phyloP scores from a whole-genome alignment of 2,797 vertebrate species.

The Epinephelus malabaricus region DNA sequence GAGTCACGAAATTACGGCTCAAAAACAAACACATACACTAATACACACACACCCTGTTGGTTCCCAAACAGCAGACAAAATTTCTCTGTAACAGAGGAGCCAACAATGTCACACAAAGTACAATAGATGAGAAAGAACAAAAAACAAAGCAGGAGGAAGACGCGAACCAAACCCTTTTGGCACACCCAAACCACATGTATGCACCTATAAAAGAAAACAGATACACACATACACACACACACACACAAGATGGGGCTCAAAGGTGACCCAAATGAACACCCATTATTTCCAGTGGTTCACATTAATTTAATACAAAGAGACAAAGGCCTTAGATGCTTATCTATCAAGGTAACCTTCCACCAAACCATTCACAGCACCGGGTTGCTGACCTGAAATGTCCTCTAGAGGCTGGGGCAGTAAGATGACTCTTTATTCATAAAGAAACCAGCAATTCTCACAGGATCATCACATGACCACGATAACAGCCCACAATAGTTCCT shows the following conservation, averaged over 20 bases:
- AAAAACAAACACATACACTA: constrained; percentile 10
- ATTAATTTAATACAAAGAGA: constrained; percentile 43
- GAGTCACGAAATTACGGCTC: neutral
- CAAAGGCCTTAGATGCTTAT: constrained; percentile 60
- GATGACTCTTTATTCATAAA: constrained; percentile 28
- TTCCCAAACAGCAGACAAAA: constrained; percentile 15
- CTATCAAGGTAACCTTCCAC: constrained; percentile 36
- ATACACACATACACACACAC: constrained; percentile 6
- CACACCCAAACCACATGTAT: constrained; percentile 61
- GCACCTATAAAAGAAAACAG: neutral
- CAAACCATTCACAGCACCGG: constrained; percentile 28
- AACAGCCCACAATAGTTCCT: constrained; percentile 24
- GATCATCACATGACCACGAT: constrained; percentile 37
- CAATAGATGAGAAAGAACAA: constrained; percentile 45
- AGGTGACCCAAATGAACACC: constrained; percentile 43
- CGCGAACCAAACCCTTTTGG: constrained; percentile 51
- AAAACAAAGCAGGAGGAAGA: constrained; percentile 55
- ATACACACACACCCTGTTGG: constrained; percentile 14
- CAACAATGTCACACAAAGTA: constrained; percentile 40
- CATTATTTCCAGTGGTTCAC: constrained; percentile 17
- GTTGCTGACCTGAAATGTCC: constrained; percentile 56
- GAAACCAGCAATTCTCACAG: constrained; percentile 41
- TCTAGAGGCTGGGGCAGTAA: constrained; percentile 36
- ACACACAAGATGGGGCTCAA: constrained; percentile 16
- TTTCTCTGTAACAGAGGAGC: constrained; percentile 32